Percentiles rank a stretch among this genome's conserved stretches.
These are phyloP conservation scores for Falco berigora DNA, from an alignment of 2,797 vertebrate species.

Conservation along the genomic window DNA sequence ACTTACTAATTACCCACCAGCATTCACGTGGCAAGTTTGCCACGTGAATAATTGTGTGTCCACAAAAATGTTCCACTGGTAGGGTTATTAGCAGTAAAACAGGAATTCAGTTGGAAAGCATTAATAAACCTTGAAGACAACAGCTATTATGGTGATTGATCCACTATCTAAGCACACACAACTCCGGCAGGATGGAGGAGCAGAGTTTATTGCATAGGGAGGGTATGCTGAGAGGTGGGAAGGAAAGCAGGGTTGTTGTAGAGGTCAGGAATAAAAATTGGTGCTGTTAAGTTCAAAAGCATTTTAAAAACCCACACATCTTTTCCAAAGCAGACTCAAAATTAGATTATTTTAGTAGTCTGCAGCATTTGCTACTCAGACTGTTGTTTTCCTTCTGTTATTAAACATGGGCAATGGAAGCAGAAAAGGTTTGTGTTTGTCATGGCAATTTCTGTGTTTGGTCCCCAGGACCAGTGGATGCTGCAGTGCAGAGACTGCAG, in stretches of 20 bases:
- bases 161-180: not conserved
- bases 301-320: not conserved
- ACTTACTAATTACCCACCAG: slow-evolving; percentile 22
- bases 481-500: not conserved
- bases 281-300: not conserved
- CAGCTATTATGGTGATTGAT: slow-evolving; percentile 35
- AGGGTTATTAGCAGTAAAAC: slow-evolving; percentile 29
- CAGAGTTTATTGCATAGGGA: not conserved
- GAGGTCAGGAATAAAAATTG: not conserved
- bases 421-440: not conserved
- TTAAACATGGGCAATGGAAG: not conserved
- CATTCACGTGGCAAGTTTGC: not conserved
- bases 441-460: not conserved
- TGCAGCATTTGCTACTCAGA: not conserved
- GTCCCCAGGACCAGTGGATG: not conserved
- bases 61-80: not conserved
- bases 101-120: slow-evolving; percentile 23
- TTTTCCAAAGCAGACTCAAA: not conserved
- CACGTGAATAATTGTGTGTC: slow-evolving; percentile 1
- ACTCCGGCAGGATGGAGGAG: not conserved
- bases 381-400: not conserved
- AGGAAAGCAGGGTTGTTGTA: not conserved
- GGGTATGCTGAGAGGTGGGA: not conserved
- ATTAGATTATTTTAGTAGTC: not conserved
- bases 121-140: slow-evolving; percentile 33